These are phyloP conservation scores for Trinectes maculatus DNA, from an alignment of 2,113 vertebrate genomes.

Conservation along the genomic window DNA sequence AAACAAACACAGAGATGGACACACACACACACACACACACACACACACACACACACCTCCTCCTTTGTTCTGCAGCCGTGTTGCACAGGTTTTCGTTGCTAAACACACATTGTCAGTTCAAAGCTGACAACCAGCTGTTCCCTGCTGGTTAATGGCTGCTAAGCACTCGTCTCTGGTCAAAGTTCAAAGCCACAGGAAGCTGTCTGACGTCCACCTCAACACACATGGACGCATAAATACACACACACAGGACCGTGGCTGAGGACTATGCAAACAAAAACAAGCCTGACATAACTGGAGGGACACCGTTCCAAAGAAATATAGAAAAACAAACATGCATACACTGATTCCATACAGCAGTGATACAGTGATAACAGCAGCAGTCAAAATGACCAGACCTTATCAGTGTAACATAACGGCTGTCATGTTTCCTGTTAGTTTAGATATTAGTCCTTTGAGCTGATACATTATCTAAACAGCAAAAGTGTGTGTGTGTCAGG, in stretches of 20 bases:
- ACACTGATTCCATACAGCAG: too few relatives aligned
- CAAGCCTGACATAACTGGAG: constrained; percentile 7
- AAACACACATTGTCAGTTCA: constrained; percentile 52
- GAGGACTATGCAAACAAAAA: constrained; percentile 26
- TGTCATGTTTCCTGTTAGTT: too few relatives aligned
- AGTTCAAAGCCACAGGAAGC: constrained; percentile 57
- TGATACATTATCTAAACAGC: neutral
- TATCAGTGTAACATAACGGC: too few relatives aligned
- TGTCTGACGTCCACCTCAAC: neutral
- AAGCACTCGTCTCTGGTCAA: constrained; percentile 29
- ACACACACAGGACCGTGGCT: neutral
- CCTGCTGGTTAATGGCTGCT: constrained; percentile 27
- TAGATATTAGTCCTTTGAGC: neutral
- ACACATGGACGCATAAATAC: neutral
- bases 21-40: neutral
- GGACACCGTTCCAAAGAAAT: too few relatives aligned
- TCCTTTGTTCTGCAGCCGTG: constrained; percentile 42
- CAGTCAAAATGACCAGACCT: too few relatives aligned
- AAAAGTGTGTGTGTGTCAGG: neutral
- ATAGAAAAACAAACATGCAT: too few relatives aligned
- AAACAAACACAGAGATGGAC: neutral
- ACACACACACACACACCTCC: neutral
- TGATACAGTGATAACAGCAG: too few relatives aligned
- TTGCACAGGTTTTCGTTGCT: constrained; percentile 49
- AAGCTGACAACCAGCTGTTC: constrained; percentile 49